These are phyloP conservation scores for Hedya salicella DNA, from an alignment of 2,888 invertebrate genomes.

Conservation along the genomic window DNA sequence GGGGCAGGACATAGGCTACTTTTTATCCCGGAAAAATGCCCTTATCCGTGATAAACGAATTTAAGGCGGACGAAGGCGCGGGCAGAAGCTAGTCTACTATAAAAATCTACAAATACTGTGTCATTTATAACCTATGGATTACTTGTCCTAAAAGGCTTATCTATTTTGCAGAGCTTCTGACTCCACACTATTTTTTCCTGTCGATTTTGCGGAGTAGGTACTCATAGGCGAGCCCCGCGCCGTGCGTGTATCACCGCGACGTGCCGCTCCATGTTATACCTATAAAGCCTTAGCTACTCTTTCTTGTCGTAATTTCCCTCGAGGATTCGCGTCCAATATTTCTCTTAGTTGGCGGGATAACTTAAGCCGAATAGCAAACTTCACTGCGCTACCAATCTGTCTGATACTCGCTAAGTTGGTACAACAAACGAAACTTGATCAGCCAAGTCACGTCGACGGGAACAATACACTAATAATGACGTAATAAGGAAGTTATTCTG, in stretches of 20 bases:
- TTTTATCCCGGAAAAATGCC: too few species aligned
- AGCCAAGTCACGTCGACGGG: slow-evolving; percentile 38
- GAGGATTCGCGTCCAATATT: slow-evolving; percentile 40
- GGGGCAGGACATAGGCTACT: too few species aligned
- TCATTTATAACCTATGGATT: too few species aligned
- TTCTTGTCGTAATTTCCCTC: slow-evolving; percentile 43
- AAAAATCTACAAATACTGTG: too few species aligned
- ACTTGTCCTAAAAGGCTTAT: not conserved
- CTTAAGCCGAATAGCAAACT: slow-evolving; percentile 41
- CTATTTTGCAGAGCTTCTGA: not conserved
- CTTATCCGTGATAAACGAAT: too few species aligned
- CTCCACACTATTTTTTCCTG: not conserved
- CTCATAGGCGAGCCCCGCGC: not conserved
- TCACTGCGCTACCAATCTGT: slow-evolving; percentile 42
- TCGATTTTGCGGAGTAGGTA: not conserved
- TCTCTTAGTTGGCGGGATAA: slow-evolving; percentile 42
- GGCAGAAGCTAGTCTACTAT: too few species aligned
- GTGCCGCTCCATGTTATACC: slow-evolving; percentile 35
- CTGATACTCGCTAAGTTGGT: slow-evolving; percentile 37
- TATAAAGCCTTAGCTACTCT: slow-evolving; percentile 36
- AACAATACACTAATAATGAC: slow-evolving; percentile 41
- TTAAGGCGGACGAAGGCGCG: too few species aligned
- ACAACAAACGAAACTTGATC: slow-evolving; percentile 42
- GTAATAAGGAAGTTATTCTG: slow-evolving; percentile 38
- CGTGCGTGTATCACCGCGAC: slow-evolving; percentile 25